Percentiles rank a stretch among this genome's conserved stretches.
Evolutionary conservation across 2,797 vertebrate genomes (phyloP).

Genomic region (Chanos chanos): DNA sequence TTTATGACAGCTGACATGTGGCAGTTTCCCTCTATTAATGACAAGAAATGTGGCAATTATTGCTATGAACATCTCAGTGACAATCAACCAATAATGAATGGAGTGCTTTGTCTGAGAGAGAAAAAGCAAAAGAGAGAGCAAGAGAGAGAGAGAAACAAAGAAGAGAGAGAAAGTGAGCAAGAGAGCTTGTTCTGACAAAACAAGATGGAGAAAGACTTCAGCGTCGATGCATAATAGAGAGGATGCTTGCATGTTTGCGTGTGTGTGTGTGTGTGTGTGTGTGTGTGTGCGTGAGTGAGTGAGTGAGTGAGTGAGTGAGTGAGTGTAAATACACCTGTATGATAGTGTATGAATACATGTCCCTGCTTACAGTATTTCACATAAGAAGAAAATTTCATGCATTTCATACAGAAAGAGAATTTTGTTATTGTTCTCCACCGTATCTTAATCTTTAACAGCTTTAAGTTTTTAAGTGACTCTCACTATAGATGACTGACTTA

Average conservation of each 20-base stretch:
- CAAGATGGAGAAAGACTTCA: background rate
- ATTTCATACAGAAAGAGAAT: no score
- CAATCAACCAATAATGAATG: slow-evolving; percentile 86
- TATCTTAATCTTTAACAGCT: no score
- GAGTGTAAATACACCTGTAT: slow-evolving; percentile 15
- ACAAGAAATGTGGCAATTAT: slow-evolving; percentile 93
- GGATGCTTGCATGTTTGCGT: slow-evolving; percentile 40
- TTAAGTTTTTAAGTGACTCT: background rate
- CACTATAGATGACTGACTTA: no score
- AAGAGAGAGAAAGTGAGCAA: background rate
- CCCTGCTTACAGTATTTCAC: no score
- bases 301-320: slow-evolving; percentile 21
- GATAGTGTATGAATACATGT: background rate
- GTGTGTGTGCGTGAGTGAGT: slow-evolving; percentile 4
- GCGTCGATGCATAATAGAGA: background rate
- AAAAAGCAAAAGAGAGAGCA: slow-evolving; percentile 45
- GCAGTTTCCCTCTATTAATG: slow-evolving; percentile 86
- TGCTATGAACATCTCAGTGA: slow-evolving; percentile 83
- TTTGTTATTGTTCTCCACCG: no score
- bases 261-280: background rate
- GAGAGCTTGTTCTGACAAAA: no score
- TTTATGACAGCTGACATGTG: slow-evolving; percentile 79
- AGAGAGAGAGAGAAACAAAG: slow-evolving; percentile 16
- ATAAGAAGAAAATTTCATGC: no score
- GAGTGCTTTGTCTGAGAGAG: slow-evolving; percentile 59